Percentiles rank a stretch among this genome's conserved stretches.
phyloP scores from a whole-genome alignment of 1,140 invertebrate species.

The Drosophila ananassae region DNA sequence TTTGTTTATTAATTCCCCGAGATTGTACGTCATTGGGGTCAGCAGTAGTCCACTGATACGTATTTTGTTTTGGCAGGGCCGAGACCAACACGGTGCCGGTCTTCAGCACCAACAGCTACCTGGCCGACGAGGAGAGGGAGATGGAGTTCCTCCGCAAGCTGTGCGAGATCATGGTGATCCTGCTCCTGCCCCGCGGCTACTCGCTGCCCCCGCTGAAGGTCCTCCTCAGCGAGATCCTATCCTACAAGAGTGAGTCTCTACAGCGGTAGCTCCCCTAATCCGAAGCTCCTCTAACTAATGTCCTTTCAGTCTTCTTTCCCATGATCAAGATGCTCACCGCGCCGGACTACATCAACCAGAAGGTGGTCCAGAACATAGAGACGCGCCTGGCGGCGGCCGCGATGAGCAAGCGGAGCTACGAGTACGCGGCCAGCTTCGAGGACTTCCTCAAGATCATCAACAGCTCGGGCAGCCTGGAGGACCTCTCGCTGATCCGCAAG shows the following conservation, averaged over 20 bases:
- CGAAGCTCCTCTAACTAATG: neutral
- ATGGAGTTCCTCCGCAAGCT: constrained; percentile 92
- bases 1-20: neutral
- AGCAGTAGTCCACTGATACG: neutral
- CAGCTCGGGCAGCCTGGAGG: constrained; percentile 91
- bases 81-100: constrained; percentile 87
- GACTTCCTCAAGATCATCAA: constrained; percentile 95
- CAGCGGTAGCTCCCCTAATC: neutral
- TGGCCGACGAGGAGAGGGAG: constrained; percentile 90
- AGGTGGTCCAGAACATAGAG: constrained; percentile 92
- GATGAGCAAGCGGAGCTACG: constrained; percentile 92
- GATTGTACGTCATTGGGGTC: no score
- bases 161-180: constrained; percentile 92
- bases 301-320: constrained; percentile 90
- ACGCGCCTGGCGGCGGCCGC: constrained; percentile 90
- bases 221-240: constrained; percentile 92
- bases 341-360: constrained; percentile 96
- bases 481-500: constrained; percentile 91
- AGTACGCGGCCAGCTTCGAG: constrained; percentile 95
- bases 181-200: constrained; percentile 92
- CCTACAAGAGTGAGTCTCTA: constrained; percentile 89
- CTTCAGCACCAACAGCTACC: constrained; percentile 91
- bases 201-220: constrained; percentile 90
- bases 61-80: constrained; percentile 80
- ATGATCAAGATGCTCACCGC: constrained; percentile 93